Conservation (phyloP, 2,797 vertebrate species). For the Valencia hispanica region DNA sequence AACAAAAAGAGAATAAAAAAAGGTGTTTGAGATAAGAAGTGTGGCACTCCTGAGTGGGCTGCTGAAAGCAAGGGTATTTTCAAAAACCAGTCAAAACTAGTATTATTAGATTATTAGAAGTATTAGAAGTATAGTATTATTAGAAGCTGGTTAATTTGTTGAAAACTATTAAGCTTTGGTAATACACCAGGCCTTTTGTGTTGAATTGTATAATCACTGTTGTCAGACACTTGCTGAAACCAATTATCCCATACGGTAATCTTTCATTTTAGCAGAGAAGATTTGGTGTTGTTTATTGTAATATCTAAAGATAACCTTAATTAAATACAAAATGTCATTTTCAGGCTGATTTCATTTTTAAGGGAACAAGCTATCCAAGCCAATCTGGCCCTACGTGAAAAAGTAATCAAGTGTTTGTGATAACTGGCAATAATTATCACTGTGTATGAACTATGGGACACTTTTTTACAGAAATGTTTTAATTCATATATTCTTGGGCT, state of each 20-base stretch:
- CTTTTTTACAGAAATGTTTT: too few relatives aligned
- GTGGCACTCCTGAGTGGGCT: conserved; percentile 54
- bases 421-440: neutral
- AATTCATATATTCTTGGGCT: too few relatives aligned
- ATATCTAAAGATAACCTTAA: neutral
- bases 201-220: neutral
- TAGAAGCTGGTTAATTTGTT: conserved; percentile 23
- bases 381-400: neutral
- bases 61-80: conserved; percentile 39
- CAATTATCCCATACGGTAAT: neutral
- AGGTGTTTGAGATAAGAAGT: conserved; percentile 53
- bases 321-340: too few relatives aligned
- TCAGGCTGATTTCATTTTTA: too few relatives aligned
- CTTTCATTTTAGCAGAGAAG: neutral
- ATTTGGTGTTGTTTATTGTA: neutral
- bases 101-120: conserved; percentile 19
- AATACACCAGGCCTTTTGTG: neutral
- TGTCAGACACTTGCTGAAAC: conserved; percentile 11
- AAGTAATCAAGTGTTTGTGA: neutral
- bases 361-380: neutral
- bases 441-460: neutral
- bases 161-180: conserved; percentile 1
- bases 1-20: conserved; percentile 55
- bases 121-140: too few relatives aligned
- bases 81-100: conserved; percentile 30